Percentiles rank a stretch among this genome's conserved stretches.
These are phyloP conservation scores for Thomomys bottae DNA, from an alignment of 2,113 vertebrate genomes.

Conservation along the genomic window DNA sequence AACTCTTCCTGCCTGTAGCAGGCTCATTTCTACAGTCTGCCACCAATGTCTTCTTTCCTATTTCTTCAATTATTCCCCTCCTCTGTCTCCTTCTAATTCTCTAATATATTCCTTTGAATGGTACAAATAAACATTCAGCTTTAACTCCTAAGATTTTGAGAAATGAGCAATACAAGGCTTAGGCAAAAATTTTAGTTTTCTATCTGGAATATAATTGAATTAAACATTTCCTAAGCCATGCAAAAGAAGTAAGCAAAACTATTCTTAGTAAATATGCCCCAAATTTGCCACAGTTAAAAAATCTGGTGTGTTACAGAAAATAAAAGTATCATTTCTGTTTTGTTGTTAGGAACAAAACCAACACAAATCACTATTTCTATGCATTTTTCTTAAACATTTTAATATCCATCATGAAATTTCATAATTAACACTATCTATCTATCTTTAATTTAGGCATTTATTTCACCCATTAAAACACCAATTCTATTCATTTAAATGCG, in stretches of 20 bases:
- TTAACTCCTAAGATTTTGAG: not conserved
- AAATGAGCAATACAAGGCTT: not conserved
- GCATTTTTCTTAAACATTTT: not conserved
- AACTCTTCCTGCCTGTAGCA: not conserved
- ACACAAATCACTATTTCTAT: not conserved
- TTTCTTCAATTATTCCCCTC: not conserved
- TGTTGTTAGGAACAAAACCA: not conserved
- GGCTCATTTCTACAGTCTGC: not conserved
- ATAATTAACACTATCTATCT: not conserved
- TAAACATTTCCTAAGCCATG: not conserved
- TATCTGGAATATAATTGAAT: not conserved
- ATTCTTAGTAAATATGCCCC: not conserved
- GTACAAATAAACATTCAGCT: not conserved
- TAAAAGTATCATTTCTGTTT: not conserved
- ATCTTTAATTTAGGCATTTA: not conserved
- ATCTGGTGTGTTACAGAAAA: not conserved
- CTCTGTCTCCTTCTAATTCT: not conserved
- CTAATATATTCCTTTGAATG: not conserved
- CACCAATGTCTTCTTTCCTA: not conserved
- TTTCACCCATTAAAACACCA: not conserved
- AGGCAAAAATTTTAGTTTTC: not conserved
- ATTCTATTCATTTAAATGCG: not conserved
- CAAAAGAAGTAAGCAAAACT: not conserved
- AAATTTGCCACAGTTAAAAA: not conserved
- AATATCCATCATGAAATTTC: not conserved